phyloP scores from a whole-genome alignment of 2,113 vertebrate genomes.

The Menura novaehollandiae region DNA sequence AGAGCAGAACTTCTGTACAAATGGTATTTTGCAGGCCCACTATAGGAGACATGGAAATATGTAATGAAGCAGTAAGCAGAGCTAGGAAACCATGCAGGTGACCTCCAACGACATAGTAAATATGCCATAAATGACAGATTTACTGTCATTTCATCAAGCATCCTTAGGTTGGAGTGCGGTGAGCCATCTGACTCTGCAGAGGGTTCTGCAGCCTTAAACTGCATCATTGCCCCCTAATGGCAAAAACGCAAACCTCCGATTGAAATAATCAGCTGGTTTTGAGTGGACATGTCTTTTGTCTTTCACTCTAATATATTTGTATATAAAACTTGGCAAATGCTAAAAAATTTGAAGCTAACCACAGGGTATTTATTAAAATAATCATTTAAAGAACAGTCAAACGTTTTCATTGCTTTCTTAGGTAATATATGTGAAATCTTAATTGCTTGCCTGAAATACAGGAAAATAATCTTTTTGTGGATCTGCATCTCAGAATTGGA shows the following conservation, averaged over 20 bases:
- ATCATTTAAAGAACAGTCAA: neutral
- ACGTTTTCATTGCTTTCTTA: neutral
- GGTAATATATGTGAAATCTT: neutral
- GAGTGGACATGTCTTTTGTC: neutral
- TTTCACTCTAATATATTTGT: neutral
- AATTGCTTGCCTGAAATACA: neutral
- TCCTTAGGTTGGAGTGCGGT: neutral
- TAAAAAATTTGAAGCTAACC: neutral
- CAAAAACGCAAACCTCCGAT: neutral
- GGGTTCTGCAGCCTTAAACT: neutral
- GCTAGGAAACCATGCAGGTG: neutral
- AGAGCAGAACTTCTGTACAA: neutral
- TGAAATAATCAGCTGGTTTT: neutral
- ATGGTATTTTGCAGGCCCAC: neutral
- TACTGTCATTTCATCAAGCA: neutral
- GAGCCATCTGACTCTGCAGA: neutral
- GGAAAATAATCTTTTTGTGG: neutral
- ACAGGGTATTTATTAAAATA: neutral
- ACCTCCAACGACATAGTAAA: neutral
- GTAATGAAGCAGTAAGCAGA: neutral
- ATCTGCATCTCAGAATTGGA: neutral
- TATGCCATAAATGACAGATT: neutral
- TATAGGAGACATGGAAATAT: neutral
- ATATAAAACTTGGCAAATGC: neutral
- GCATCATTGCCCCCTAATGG: constrained; percentile 57